These are phyloP conservation scores for Acestrorhynchus altus DNA, from an alignment of 2,797 vertebrate genomes.

Conservation along the genomic window DNA sequence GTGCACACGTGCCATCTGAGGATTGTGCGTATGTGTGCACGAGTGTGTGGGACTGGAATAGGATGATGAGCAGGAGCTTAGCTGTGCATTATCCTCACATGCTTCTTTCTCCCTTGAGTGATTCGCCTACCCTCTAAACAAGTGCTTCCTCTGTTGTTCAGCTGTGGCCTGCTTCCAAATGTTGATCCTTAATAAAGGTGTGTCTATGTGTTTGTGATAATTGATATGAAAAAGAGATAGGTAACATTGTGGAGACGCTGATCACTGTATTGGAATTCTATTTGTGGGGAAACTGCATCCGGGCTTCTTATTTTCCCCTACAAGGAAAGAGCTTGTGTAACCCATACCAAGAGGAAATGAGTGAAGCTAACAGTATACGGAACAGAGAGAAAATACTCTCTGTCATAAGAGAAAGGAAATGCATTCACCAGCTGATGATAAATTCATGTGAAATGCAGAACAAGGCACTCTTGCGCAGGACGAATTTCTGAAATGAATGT, in stretches of 20 bases:
- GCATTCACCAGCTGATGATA: neutral
- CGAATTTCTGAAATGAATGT: neutral
- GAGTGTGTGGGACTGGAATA: constrained; percentile 44
- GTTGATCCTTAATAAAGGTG: constrained; percentile 31
- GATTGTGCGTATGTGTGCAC: constrained; percentile 59
- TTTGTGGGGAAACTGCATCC: constrained; percentile 36
- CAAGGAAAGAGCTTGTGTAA: constrained; percentile 32
- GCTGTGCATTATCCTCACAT: constrained; percentile 54
- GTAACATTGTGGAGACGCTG: constrained; percentile 25
- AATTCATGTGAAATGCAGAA: constrained; percentile 5
- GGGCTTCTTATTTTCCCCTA: neutral
- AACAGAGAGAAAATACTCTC: constrained; percentile 3
- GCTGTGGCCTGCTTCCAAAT: constrained; percentile 18
- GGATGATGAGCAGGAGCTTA: constrained; percentile 44
- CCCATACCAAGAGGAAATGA: constrained; percentile 26
- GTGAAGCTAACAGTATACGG: constrained; percentile 25
- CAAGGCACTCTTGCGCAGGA: neutral
- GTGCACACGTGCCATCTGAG: constrained; percentile 70
- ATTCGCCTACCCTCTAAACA: constrained; percentile 36
- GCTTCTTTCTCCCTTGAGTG: constrained; percentile 48
- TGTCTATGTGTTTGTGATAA: constrained; percentile 34
- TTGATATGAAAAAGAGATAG: constrained; percentile 23
- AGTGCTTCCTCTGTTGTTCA: constrained; percentile 27
- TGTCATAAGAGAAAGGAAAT: neutral
- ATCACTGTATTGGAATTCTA: constrained; percentile 2